These are phyloP conservation scores for Phoeniculus purpureus DNA, from an alignment of 2,797 vertebrate species.

Conservation along the genomic window DNA sequence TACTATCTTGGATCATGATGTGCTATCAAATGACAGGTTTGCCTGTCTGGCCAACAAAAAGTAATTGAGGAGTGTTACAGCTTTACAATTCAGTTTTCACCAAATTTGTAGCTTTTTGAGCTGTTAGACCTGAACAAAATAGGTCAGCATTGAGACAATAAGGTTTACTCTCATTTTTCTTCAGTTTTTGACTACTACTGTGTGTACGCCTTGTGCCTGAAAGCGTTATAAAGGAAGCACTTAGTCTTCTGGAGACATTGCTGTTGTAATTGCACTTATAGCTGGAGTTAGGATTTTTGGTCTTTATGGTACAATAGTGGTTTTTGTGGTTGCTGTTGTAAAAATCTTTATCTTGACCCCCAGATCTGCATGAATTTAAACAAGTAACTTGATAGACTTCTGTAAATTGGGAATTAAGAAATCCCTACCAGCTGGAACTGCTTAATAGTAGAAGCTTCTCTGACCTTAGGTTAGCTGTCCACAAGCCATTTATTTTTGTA, in stretches of 20 bases:
- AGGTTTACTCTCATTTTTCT: conserved; percentile 57
- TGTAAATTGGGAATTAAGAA: conserved; percentile 20
- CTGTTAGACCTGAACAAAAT: conserved; percentile 80
- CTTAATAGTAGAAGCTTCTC: conserved; percentile 35
- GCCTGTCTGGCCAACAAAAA: conserved; percentile 78
- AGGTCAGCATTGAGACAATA: conserved; percentile 76
- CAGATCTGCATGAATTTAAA: conserved; percentile 10
- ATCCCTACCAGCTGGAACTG: conserved; percentile 21
- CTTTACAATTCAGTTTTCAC: conserved; percentile 76
- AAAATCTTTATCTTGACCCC: conserved; percentile 1
- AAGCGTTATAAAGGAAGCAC: not conserved
- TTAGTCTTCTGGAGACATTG: not conserved
- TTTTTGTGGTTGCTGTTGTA: not conserved
- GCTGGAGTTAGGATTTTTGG: not conserved
- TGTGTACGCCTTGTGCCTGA: not conserved
- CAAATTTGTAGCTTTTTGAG: conserved; percentile 77
- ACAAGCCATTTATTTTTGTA: conserved; percentile 27
- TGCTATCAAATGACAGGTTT: conserved; percentile 80
- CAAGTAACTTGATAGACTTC: conserved; percentile 1
- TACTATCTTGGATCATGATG: conserved; percentile 76
- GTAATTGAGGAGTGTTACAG: conserved; percentile 79
- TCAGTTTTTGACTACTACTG: conserved; percentile 23
- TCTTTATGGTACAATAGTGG: not conserved
- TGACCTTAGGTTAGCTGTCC: conserved; percentile 40
- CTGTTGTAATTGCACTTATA: not conserved